A percentile compares a stretch with the other conserved stretches of the same genome.
Evolutionary conservation across 2,888 invertebrate genomes (phyloP).

Genomic region (Cerastis rubricosa): DNA sequence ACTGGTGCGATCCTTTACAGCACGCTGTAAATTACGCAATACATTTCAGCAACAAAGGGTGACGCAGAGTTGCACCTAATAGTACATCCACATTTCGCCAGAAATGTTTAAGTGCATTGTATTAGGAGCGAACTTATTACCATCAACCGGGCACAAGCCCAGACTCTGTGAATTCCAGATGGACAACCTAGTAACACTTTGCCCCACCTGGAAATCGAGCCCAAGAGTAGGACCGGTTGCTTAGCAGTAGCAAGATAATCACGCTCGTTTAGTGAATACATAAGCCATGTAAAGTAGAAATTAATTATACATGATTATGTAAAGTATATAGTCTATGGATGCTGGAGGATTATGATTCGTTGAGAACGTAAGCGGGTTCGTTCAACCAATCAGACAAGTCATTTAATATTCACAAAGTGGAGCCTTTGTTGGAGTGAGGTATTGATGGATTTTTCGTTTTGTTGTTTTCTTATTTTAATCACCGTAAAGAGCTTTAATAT

Average conservation of each 20-base stretch:
- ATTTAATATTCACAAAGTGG: slow-evolving; percentile 39
- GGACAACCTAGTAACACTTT: neutral
- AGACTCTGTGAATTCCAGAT: neutral
- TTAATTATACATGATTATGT: slow-evolving; percentile 30
- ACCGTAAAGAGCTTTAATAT: neutral
- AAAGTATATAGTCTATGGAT: slow-evolving; percentile 41
- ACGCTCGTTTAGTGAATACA: neutral
- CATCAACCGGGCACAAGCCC: neutral
- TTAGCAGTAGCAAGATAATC: neutral
- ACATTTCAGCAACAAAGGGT: too few species aligned
- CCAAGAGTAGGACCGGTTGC: neutral
- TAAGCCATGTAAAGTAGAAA: neutral
- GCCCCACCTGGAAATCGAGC: neutral
- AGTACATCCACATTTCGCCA: neutral
- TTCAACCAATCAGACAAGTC: slow-evolving; percentile 24
- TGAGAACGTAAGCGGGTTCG: slow-evolving; percentile 8
- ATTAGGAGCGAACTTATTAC: neutral
- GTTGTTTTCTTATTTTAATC: slow-evolving; percentile 8
- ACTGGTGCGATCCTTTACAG: too few species aligned
- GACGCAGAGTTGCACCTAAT: neutral
- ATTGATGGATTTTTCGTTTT: slow-evolving; percentile 28
- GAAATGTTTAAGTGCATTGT: neutral
- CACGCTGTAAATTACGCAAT: too few species aligned
- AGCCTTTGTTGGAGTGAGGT: neutral
- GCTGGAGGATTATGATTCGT: slow-evolving; percentile 27